Evolutionary conservation across 2,888 invertebrate species (phyloP).

Genomic region (Zaprionus bogoriensis): DNA sequence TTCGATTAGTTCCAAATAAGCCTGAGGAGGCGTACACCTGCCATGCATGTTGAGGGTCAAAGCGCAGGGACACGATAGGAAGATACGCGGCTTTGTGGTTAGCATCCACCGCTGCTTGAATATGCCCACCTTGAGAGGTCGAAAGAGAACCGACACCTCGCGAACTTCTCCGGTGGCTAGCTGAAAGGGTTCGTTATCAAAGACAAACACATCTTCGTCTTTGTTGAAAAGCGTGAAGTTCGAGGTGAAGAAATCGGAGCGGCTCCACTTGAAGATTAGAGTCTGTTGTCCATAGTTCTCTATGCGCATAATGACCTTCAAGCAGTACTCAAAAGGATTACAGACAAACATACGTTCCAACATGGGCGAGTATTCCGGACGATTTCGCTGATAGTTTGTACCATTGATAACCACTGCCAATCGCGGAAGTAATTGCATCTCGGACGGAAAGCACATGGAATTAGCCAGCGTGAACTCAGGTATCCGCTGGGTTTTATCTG

Average conservation of each 20-base stretch:
- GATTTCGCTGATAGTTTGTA: conserved; percentile 21
- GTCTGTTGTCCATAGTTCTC: conserved; percentile 61
- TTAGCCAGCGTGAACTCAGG: too few relatives aligned
- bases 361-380: conserved; percentile 47
- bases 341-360: conserved; percentile 60
- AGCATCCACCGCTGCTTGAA: conserved; percentile 73
- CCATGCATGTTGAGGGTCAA: conserved; percentile 64
- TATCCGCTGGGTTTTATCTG: too few relatives aligned
- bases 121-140: conserved; percentile 63
- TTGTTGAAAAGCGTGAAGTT: conserved; percentile 44
- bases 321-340: conserved; percentile 58
- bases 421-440: too few relatives aligned
- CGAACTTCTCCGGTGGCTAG: conserved; percentile 50
- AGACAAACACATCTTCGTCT: conserved; percentile 59
- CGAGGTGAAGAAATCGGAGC: conserved; percentile 53
- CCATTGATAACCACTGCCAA: conserved; percentile 51
- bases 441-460: too few relatives aligned
- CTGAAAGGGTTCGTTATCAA: conserved; percentile 62
- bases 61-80: conserved; percentile 46
- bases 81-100: conserved; percentile 55
- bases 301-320: conserved; percentile 63
- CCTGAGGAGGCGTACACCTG: conserved; percentile 55
- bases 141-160: conserved; percentile 60
- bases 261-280: conserved; percentile 59
- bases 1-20: conserved; percentile 51